phyloP scores from a whole-genome alignment of 1,140 invertebrate genomes.

The Macrostomum lignano region DNA sequence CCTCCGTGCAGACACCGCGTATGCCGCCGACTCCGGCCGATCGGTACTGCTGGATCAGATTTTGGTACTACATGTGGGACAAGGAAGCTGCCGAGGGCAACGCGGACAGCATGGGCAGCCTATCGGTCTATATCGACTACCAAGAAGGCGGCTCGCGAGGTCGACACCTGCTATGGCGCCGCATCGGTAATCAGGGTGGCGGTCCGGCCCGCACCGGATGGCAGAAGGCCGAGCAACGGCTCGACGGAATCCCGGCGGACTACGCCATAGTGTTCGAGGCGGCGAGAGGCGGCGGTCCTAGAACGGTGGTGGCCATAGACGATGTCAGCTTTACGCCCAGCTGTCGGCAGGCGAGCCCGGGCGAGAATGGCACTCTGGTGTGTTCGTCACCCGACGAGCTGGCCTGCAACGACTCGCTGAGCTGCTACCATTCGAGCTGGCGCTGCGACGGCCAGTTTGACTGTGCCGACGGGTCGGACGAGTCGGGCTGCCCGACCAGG shows the following conservation, averaged over 20 bases:
- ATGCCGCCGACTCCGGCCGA: conserved; percentile 11
- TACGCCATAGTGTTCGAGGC: conserved; percentile 14
- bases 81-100: background rate
- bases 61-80: conserved; percentile 19
- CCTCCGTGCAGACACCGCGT: conserved; percentile 11
- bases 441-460: too few relatives aligned
- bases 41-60: conserved; percentile 13
- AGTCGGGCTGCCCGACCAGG: too few relatives aligned
- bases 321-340: conserved; percentile 17
- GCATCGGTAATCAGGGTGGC: background rate
- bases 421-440: too few relatives aligned
- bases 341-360: too few relatives aligned
- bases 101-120: conserved; percentile 12
- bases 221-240: too few relatives aligned
- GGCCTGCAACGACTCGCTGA: too few relatives aligned
- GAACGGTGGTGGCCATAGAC: conserved; percentile 18
- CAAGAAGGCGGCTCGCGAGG: too few relatives aligned
- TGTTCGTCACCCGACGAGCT: too few relatives aligned
- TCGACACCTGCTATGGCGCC: background rate
- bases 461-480: too few relatives aligned
- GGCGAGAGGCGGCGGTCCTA: conserved; percentile 9
- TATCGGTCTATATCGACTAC: too few relatives aligned
- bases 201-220: background rate
- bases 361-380: too few relatives aligned
- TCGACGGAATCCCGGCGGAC: conserved; percentile 10